A percentile compares a stretch with the other conserved stretches of the same genome.
These are phyloP conservation scores for Notolepis coatsorum DNA, from an alignment of 2,797 vertebrate genomes.

Conservation along the genomic window DNA sequence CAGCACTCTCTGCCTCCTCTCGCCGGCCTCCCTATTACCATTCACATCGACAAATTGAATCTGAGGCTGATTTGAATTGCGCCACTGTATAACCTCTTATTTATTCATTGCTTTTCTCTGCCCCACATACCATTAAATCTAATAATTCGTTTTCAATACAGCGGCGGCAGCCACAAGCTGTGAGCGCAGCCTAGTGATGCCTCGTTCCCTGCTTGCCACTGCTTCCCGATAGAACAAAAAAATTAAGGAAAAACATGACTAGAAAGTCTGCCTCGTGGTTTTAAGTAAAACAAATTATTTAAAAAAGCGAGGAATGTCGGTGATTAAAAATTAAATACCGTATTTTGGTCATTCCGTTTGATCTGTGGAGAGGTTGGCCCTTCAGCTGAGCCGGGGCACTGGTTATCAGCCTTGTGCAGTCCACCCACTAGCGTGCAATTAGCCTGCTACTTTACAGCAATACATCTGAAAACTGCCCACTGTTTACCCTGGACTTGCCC, in stretches of 20 bases:
- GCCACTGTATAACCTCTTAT: constrained; percentile 79
- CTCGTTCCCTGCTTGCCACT: constrained; percentile 34
- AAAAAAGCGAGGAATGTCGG: constrained; percentile 29
- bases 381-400: constrained; percentile 19
- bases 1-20: constrained; percentile 69
- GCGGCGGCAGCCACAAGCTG: constrained; percentile 43
- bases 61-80: constrained; percentile 83
- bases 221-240: constrained; percentile 39
- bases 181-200: constrained; percentile 53
- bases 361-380: constrained; percentile 36
- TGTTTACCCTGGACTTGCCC: constrained; percentile 59
- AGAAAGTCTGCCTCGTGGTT: constrained; percentile 47
- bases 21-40: constrained; percentile 69
- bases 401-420: constrained; percentile 29
- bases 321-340: constrained; percentile 61
- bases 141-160: constrained; percentile 71
- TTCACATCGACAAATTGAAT: constrained; percentile 81
- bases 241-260: constrained; percentile 28
- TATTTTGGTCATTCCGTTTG: constrained; percentile 62
- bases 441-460: constrained; percentile 53
- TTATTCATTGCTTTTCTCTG: constrained; percentile 84
- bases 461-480: constrained; percentile 50
- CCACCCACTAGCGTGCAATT: constrained; percentile 52
- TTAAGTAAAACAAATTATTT: no score
- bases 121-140: constrained; percentile 79